A percentile compares a stretch with the other conserved stretches of the same genome.
These are phyloP conservation scores for Phoenicopterus ruber DNA, from an alignment of 2,113 vertebrate genomes.

Conservation along the genomic window DNA sequence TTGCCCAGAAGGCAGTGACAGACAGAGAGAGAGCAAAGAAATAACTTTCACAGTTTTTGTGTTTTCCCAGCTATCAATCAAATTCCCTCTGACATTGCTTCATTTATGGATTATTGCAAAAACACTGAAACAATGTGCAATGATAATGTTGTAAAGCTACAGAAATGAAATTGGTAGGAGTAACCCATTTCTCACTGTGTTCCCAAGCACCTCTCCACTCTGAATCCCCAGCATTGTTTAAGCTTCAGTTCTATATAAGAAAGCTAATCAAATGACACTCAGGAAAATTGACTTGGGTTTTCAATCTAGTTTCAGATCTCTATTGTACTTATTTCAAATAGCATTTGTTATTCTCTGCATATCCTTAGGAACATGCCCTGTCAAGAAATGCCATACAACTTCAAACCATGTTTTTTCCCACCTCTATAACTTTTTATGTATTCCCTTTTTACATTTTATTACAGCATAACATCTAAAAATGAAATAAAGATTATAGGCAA, in stretches of 20 bases:
- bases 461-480: constrained; percentile 79
- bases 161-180: constrained; percentile 72
- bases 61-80: constrained; percentile 69
- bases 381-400: constrained; percentile 75
- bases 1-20: constrained; percentile 50
- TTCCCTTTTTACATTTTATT: constrained; percentile 83
- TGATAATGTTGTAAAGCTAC: constrained; percentile 72
- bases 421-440: constrained; percentile 79
- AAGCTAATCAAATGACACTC: constrained; percentile 79
- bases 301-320: constrained; percentile 77
- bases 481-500: constrained; percentile 83
- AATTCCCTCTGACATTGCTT: constrained; percentile 70
- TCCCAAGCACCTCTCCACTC: constrained; percentile 64
- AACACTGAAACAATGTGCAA: constrained; percentile 70
- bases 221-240: constrained; percentile 74
- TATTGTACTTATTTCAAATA: constrained; percentile 78
- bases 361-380: constrained; percentile 76
- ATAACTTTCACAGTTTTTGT: constrained; percentile 42
- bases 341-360: constrained; percentile 78
- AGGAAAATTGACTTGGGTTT: constrained; percentile 78
- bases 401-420: constrained; percentile 77
- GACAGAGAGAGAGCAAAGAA: constrained; percentile 47
- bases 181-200: constrained; percentile 71
- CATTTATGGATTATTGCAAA: constrained; percentile 78
- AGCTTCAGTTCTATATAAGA: constrained; percentile 71